Percentiles rank a stretch among this genome's conserved stretches.
phyloP scores from a whole-genome alignment of 2,888 invertebrate genomes.

The Halocaridina rubra region DNA sequence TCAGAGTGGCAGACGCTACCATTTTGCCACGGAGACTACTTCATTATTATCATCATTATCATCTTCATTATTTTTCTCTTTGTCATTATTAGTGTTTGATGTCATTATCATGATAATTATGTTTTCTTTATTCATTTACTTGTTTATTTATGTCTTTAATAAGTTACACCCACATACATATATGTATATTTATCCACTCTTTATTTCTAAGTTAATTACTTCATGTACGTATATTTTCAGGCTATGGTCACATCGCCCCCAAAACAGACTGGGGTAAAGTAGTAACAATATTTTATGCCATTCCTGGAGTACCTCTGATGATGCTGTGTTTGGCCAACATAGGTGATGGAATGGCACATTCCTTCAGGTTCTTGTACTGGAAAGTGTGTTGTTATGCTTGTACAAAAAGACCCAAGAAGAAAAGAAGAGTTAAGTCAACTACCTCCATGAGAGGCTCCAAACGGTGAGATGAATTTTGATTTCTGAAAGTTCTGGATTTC shows the following conservation, averaged over 20 bases:
- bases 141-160: too few relatives aligned
- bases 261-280: constrained; percentile 94
- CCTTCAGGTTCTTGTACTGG: constrained; percentile 94
- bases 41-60: too few relatives aligned
- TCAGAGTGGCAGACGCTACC: too few relatives aligned
- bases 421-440: constrained; percentile 43
- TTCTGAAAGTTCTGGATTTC: background rate
- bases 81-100: background rate
- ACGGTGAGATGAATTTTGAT: constrained; percentile 13
- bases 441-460: constrained; percentile 42
- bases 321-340: constrained; percentile 93
- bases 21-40: too few relatives aligned
- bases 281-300: constrained; percentile 94
- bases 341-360: constrained; percentile 93
- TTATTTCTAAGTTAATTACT: too few relatives aligned
- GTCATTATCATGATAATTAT: too few relatives aligned
- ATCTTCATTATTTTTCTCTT: too few relatives aligned
- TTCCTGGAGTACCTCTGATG: constrained; percentile 93
- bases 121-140: too few relatives aligned
- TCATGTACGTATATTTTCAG: constrained; percentile 71
- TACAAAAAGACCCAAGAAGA: constrained; percentile 79
- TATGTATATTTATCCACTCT: too few relatives aligned
- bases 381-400: constrained; percentile 87
- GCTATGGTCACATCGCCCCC: constrained; percentile 94
- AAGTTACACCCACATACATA: too few relatives aligned